Conservation (phyloP, 2,888 invertebrate genomes). For the Urechis unicinctus region DNA sequence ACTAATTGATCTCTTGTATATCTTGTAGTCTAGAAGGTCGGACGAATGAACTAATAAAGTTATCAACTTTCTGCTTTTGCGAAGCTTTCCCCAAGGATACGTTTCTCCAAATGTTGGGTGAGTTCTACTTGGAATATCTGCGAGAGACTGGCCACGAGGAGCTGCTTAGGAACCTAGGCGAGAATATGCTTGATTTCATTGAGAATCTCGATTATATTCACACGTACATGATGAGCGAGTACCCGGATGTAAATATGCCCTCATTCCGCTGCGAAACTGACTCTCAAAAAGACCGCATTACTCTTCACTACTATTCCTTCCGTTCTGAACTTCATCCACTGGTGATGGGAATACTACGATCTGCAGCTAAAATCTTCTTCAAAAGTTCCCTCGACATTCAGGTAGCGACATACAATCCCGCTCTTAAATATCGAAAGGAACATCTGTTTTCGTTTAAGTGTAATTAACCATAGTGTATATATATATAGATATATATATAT, state of each 20-base stretch:
- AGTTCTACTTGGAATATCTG: conserved; percentile 26
- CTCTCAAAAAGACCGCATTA: conserved; percentile 27
- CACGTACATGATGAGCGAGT: conserved; percentile 26
- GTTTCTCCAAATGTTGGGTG: conserved; percentile 28
- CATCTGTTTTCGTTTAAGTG: too few species aligned
- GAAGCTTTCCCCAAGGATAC: conserved; percentile 26
- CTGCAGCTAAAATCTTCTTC: conserved; percentile 25
- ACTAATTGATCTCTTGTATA: too few species aligned
- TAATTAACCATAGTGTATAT: too few species aligned
- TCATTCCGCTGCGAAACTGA: conserved; percentile 32
- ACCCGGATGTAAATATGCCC: conserved; percentile 30
- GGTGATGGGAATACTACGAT: conserved; percentile 28
- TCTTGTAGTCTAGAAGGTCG: too few species aligned
- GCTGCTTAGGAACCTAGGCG: conserved; percentile 29
- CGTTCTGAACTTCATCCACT: conserved; percentile 27
- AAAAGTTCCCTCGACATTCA: conserved; percentile 22
- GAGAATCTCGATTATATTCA: conserved; percentile 36
- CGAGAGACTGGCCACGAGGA: conserved; percentile 28
- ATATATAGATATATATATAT: too few species aligned
- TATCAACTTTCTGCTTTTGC: too few species aligned
- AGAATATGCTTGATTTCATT: conserved; percentile 24
- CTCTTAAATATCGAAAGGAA: too few species aligned
- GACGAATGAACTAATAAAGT: too few species aligned
- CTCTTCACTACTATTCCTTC: conserved; percentile 32
- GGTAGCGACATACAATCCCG: too few species aligned